These are phyloP conservation scores for Pterostichus madidus DNA, from an alignment of 2,888 invertebrate genomes.

Conservation along the genomic window DNA sequence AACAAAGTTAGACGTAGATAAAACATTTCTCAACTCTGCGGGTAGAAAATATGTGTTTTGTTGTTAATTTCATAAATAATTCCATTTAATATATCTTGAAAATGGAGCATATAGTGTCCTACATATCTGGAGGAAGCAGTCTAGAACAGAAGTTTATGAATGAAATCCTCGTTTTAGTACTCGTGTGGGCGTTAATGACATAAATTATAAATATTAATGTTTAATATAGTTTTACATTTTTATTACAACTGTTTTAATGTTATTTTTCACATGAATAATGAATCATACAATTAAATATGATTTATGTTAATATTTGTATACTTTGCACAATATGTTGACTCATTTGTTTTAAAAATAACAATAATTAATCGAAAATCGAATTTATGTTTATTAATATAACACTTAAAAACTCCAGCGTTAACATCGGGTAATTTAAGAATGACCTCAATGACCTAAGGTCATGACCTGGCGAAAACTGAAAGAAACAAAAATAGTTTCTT, in stretches of 20 bases:
- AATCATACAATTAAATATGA: conserved; percentile 29
- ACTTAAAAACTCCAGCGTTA: conserved; percentile 27
- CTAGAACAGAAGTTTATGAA: conserved; percentile 29
- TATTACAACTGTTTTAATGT: conserved; percentile 34
- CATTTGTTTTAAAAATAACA: conserved; percentile 28
- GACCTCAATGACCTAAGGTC: conserved; percentile 54
- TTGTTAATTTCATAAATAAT: conserved; percentile 24
- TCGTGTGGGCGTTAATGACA: conserved; percentile 17
- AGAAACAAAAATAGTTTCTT: conserved; percentile 35
- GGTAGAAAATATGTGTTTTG: conserved; percentile 10
- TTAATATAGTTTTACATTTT: conserved; percentile 50
- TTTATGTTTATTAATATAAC: conserved; percentile 34
- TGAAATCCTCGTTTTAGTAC: conserved; percentile 22
- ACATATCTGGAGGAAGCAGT: conserved; percentile 27
- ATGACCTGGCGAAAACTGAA: conserved; percentile 18
- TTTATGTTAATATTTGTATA: conserved; percentile 40
- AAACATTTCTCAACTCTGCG: no score
- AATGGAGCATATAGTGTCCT: conserved; percentile 17
- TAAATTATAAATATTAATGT: conserved; percentile 32
- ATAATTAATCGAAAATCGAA: conserved; percentile 49
- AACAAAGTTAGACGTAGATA: no score
- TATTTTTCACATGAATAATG: conserved; percentile 45
- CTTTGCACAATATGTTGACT: neutral
- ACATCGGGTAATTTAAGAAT: conserved; percentile 38
- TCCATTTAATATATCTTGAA: conserved; percentile 22